These are phyloP conservation scores for Athrips mouffetella DNA, from an alignment of 2,888 invertebrate genomes.

Conservation along the genomic window DNA sequence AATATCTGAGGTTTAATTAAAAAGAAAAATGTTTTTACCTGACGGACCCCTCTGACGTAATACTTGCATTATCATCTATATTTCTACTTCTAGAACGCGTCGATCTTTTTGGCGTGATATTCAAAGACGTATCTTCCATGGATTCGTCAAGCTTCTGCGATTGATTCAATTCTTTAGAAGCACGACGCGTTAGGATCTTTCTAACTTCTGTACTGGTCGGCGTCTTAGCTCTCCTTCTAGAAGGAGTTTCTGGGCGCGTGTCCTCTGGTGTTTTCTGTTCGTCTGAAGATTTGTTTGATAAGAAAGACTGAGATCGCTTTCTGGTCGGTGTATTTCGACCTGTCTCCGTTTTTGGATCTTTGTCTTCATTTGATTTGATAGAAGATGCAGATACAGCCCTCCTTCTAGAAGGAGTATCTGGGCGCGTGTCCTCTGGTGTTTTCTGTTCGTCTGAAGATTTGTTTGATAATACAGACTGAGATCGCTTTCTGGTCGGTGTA, in stretches of 20 bases:
- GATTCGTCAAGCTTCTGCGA: conserved; percentile 46
- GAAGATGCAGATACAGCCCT: too few relatives aligned
- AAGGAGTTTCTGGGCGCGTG: conserved; percentile 21
- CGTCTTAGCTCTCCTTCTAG: conserved; percentile 45
- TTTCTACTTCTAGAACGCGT: conserved; percentile 44
- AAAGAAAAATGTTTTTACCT: too few relatives aligned
- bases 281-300: conserved; percentile 44
- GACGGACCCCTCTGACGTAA: conserved; percentile 52
- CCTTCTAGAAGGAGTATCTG: conserved; percentile 30
- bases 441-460: conserved; percentile 43
- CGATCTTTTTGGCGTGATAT: conserved; percentile 51
- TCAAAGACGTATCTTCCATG: conserved; percentile 35
- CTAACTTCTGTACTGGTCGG: conserved; percentile 54
- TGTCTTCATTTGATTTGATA: conserved; percentile 25
- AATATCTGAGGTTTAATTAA: too few relatives aligned
- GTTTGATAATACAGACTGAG: conserved; percentile 48
- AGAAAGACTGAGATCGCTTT: conserved; percentile 50
- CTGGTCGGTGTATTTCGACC: conserved; percentile 51
- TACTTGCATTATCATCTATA: conserved; percentile 56
- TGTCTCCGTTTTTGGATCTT: conserved; percentile 13
- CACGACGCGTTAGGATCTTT: conserved; percentile 57
- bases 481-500: conserved; percentile 56
- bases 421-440: conserved; percentile 35
- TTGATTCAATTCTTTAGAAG: conserved; percentile 52
- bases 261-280: conserved; percentile 43